Percentiles rank a stretch among this genome's conserved stretches.
Evolutionary conservation across 2,113 vertebrate genomes (phyloP).

Genomic region (Gnathonemus longibarbis): DNA sequence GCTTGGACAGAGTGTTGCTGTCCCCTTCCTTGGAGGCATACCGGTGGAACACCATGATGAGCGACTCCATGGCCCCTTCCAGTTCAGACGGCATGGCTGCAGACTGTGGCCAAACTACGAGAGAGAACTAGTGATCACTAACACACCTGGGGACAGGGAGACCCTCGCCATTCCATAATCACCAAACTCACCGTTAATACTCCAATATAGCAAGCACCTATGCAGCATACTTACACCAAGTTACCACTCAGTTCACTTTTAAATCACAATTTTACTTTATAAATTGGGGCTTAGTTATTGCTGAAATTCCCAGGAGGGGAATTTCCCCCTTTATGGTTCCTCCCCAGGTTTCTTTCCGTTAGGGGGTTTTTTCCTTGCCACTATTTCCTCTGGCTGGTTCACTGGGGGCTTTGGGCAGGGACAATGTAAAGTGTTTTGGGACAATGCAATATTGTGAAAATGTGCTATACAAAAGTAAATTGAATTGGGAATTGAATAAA

Average conservation of each 20-base stretch:
- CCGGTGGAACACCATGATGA: constrained; percentile 65
- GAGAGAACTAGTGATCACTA: background rate
- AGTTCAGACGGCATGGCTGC: constrained; percentile 60
- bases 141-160: background rate
- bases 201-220: background rate
- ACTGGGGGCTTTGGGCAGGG: background rate
- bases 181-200: background rate
- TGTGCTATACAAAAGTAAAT: background rate
- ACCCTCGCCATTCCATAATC: background rate
- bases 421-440: too few relatives aligned
- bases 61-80: constrained; percentile 61
- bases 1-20: constrained; percentile 55
- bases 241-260: background rate
- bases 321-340: background rate
- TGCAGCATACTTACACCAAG: background rate
- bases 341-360: background rate
- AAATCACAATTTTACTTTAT: background rate
- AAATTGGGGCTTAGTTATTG: background rate
- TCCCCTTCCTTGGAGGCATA: constrained; percentile 56
- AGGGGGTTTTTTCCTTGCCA: background rate
- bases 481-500: background rate
- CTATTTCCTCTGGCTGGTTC: background rate
- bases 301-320: too few relatives aligned
- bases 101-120: background rate
- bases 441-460: background rate